Evolutionary conservation across 2,113 vertebrate genomes (phyloP).

Genomic region (Rhineura floridana): DNA sequence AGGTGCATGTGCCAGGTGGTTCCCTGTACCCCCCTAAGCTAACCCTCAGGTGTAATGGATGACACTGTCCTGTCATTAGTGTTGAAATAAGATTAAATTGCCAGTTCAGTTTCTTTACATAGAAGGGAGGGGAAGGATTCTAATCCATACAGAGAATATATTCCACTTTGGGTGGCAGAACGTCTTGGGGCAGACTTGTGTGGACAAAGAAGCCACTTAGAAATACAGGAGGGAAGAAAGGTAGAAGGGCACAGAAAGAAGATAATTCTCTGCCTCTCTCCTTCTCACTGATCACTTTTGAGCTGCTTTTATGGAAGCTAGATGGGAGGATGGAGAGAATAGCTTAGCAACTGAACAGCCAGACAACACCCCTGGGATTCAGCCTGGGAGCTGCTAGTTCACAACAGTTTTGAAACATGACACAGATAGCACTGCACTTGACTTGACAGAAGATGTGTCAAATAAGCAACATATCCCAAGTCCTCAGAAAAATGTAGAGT

Average conservation of each 20-base stretch:
- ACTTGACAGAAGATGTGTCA: not conserved
- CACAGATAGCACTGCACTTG: not conserved
- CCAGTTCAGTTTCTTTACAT: too few relatives aligned
- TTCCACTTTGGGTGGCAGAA: too few relatives aligned
- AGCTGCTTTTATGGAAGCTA: not conserved
- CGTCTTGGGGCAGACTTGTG: too few relatives aligned
- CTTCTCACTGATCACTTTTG: not conserved
- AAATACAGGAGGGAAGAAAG: not conserved
- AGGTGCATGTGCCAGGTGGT: too few relatives aligned
- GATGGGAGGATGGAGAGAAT: not conserved
- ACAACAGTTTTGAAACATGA: not conserved
- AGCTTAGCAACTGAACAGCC: not conserved
- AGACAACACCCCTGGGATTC: not conserved
- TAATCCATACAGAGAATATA: too few relatives aligned
- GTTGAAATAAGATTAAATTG: too few relatives aligned
- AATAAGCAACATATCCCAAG: slow-evolving; percentile 17
- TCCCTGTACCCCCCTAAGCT: too few relatives aligned
- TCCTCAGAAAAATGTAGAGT: slow-evolving; percentile 26
- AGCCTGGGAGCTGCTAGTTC: slow-evolving; percentile 6
- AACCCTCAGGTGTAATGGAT: not conserved
- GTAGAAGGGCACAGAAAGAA: not conserved
- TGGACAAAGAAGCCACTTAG: not conserved
- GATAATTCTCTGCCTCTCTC: not conserved
- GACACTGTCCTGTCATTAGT: too few relatives aligned
- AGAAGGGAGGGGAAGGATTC: too few relatives aligned